Evolutionary conservation across 1,140 invertebrate genomes (phyloP), one percentile per base, ranked within the genome.

Genomic region (Drosophila cardini): DNA sequence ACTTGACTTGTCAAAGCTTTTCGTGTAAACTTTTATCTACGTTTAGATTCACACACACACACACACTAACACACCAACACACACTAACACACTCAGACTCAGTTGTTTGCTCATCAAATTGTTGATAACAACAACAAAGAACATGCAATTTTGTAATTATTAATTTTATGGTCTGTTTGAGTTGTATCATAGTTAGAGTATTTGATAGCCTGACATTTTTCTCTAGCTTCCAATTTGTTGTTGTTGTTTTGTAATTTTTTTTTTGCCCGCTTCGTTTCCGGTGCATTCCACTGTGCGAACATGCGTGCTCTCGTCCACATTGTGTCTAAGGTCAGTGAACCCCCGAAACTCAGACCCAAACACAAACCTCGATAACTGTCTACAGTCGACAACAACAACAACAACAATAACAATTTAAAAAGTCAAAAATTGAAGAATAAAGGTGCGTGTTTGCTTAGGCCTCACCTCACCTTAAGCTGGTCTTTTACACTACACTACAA

Each of bases 131-230:
- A 50, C 56, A 75, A 48, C 34, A 65, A 69, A 46, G 62, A 72
- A 86, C 82, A 86, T 85, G 82, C 82, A 78, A 86, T 85, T 85
- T 81, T 61, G 77, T 78, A 85, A 85, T 85, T 85, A 86, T 86
- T 71, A 75, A 78, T 76, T 84, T 86, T 86, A 85, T 78, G 82
- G 71, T 86, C 82, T 86, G 82, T 76, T 86, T 86, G 78, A 81
- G 71, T 10, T n/a, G 55, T 3, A 26, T 26, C 21, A 26, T 26
- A 26, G 40, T 10, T 42, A 5, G 32, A 38, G 10, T 56, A 21
- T 56, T 56, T 38, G 45, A 34, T 67, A 52, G 45, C 8, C 43
- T 58, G 61, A 62, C 42, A 55, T 64, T 26, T 21, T 26, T 26
- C 21, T 26, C 21, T 26, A 26, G 2, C 21, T 4, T 26, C 21